These are phyloP conservation scores for Drosophila kepulauana DNA, from an alignment of 1,140 invertebrate genomes.

Conservation along the genomic window DNA sequence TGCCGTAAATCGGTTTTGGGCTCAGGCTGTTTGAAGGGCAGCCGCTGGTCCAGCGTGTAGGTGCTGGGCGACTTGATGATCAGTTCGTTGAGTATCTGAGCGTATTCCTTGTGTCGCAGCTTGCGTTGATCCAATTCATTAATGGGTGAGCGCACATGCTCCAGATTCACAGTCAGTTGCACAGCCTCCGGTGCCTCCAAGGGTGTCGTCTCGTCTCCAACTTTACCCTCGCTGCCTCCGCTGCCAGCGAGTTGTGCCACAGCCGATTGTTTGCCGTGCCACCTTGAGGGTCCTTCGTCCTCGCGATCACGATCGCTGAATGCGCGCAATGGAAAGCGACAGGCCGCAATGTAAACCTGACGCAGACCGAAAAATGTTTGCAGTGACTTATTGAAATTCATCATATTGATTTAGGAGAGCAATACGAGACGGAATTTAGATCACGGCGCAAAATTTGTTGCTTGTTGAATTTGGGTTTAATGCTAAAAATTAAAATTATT, in stretches of 20 bases:
- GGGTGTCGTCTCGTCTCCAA: background rate
- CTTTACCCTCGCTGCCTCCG: background rate
- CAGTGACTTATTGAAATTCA: background rate
- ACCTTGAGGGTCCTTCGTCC: background rate
- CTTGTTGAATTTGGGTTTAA: background rate
- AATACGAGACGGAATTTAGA: too few species aligned
- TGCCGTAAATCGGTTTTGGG: background rate
- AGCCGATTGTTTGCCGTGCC: slow-evolving; percentile 23
- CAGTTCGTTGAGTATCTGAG: slow-evolving; percentile 5
- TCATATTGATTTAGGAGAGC: background rate
- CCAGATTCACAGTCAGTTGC: slow-evolving; percentile 25
- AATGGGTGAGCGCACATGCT: slow-evolving; percentile 24
- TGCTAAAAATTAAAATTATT: background rate
- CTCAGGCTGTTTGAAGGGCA: slow-evolving; percentile 4
- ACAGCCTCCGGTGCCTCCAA: slow-evolving; percentile 28
- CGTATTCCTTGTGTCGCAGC: slow-evolving; percentile 20
- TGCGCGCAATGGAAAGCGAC: background rate
- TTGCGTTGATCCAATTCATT: slow-evolving; percentile 50
- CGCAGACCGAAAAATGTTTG: slow-evolving; percentile 1
- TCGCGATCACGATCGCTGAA: background rate
- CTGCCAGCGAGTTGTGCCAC: slow-evolving; percentile 15
- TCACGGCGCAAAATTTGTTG: too few species aligned
- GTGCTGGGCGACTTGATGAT: background rate
- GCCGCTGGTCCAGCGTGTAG: background rate
- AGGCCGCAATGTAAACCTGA: background rate